Evolutionary conservation across 2,797 vertebrate species (phyloP).

Genomic region (Phrynocephalus forsythii): DNA sequence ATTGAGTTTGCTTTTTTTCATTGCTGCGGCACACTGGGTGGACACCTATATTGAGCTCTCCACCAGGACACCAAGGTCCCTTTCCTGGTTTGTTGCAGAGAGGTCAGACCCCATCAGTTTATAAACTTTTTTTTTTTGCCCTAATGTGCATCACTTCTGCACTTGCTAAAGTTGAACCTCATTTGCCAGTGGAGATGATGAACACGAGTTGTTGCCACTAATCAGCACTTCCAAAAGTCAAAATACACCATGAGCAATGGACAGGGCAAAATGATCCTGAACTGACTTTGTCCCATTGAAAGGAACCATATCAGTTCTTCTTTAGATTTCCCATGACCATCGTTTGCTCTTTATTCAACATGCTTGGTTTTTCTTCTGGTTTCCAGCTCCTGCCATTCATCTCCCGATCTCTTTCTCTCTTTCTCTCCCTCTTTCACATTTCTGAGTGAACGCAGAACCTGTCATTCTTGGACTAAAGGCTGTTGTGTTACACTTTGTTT

Average conservation of each 20-base stretch:
- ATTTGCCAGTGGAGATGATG: too few relatives aligned
- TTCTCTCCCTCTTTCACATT: background rate
- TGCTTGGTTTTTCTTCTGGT: constrained; percentile 1
- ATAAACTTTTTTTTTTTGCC: too few relatives aligned
- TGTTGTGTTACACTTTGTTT: background rate
- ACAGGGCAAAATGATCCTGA: background rate
- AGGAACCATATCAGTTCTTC: background rate
- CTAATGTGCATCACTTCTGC: too few relatives aligned
- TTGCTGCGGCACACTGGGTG: too few relatives aligned
- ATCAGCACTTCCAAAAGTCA: background rate
- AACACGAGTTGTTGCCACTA: background rate
- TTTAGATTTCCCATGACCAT: background rate
- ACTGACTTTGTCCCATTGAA: background rate
- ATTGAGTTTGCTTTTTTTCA: too few relatives aligned
- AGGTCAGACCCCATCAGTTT: too few relatives aligned
- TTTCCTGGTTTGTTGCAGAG: too few relatives aligned
- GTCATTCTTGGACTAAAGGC: constrained; percentile 38
- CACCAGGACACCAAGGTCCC: too few relatives aligned
- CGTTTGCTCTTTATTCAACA: background rate
- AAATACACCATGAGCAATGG: background rate
- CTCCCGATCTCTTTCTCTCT: background rate
- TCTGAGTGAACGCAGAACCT: constrained; percentile 20
- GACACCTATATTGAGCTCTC: too few relatives aligned
- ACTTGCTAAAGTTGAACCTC: too few relatives aligned
- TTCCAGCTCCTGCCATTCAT: rapidly evolving